Percentiles rank a stretch among this genome's conserved stretches.
These are phyloP conservation scores for Amphiprion ocellaris DNA, from an alignment of 2,113 vertebrate genomes.

Conservation along the genomic window DNA sequence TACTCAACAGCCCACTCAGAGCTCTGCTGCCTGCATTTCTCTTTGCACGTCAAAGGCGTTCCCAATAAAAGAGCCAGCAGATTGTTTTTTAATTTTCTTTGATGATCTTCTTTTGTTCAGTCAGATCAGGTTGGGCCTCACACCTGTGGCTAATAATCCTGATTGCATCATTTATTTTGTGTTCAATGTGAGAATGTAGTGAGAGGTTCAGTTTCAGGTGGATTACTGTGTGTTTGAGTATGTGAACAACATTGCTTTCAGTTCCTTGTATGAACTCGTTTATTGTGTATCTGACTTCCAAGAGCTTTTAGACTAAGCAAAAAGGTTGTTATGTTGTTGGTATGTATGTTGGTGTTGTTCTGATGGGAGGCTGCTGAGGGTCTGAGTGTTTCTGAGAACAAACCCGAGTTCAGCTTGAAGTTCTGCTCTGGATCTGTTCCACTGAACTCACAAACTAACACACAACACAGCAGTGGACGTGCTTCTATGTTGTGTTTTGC, in stretches of 20 bases:
- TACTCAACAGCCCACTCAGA: not conserved
- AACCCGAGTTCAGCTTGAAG: too few species aligned
- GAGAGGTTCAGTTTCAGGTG: not conserved
- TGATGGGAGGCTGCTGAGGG: too few species aligned
- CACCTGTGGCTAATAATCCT: not conserved
- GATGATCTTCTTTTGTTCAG: constrained; percentile 48
- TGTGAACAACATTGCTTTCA: not conserved
- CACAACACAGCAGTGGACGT: too few species aligned
- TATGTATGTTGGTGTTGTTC: too few species aligned
- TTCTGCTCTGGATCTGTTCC: too few species aligned
- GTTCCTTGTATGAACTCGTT: not conserved
- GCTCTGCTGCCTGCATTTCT: not conserved
- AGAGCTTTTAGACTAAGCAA: not conserved
- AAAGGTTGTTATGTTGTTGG: fast-evolving
- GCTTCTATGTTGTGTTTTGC: too few species aligned
- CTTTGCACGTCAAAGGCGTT: constrained; percentile 49
- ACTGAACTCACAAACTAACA: too few species aligned
- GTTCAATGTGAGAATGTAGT: not conserved
- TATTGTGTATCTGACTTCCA: not conserved
- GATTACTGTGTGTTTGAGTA: not conserved
- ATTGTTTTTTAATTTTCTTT: constrained; percentile 37
- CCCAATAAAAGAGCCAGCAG: not conserved
- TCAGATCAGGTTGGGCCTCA: not conserved
- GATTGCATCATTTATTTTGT: too few species aligned
- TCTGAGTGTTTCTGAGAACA: too few species aligned